phyloP scores from a whole-genome alignment of 2,797 vertebrate genomes.

The Nothura maculosa region DNA sequence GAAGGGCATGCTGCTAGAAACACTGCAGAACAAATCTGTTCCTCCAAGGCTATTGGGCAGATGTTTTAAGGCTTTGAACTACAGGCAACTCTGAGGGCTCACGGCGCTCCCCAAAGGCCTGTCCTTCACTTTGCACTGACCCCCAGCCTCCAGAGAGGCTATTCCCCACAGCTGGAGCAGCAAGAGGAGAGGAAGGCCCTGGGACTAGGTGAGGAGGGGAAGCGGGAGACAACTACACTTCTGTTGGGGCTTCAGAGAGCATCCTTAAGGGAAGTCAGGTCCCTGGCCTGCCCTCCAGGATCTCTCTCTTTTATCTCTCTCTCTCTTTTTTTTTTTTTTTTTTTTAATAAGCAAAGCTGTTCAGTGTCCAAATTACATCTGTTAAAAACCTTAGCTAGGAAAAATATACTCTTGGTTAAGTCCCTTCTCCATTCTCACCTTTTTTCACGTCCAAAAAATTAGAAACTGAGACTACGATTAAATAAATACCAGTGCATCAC shows the following conservation, averaged over 20 bases:
- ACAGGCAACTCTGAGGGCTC: background rate
- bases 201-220: accelerated
- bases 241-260: background rate
- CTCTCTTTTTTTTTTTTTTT: background rate
- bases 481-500: background rate
- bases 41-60: background rate
- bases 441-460: background rate
- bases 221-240: background rate
- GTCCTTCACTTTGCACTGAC: background rate
- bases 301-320: background rate
- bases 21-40: background rate
- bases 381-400: slow-evolving; percentile 15
- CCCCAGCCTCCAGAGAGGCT: accelerated
- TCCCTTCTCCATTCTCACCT: background rate
- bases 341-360: background rate
- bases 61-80: slow-evolving; percentile 21
- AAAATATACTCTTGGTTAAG: background rate
- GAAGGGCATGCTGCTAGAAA: background rate
- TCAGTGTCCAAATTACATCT: background rate
- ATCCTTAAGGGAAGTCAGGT: background rate
- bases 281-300: background rate
- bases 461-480: background rate
- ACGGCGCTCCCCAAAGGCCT: background rate
- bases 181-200: background rate
- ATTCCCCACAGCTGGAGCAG: background rate